phyloP scores from a whole-genome alignment of 2,888 invertebrate genomes.

The Sminthurides aquaticus region DNA sequence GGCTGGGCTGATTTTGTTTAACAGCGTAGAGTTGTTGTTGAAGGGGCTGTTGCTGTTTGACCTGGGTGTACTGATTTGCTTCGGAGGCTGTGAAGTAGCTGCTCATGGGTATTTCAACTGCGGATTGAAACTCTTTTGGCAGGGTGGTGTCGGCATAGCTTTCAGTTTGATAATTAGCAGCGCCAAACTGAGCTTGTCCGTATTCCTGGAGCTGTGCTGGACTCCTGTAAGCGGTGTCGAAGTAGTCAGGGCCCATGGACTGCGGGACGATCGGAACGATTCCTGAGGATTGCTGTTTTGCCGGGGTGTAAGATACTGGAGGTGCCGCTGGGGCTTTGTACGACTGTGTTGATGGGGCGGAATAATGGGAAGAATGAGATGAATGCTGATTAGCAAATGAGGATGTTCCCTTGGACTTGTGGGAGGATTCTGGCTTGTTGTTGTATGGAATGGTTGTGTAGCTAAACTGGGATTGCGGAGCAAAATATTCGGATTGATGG shows the following conservation, averaged over 20 bases:
- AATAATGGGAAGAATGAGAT: too few species aligned
- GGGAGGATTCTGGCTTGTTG: too few species aligned
- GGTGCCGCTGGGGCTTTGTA: neutral
- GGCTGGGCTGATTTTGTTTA: slow-evolving; percentile 12
- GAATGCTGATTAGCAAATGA: too few species aligned
- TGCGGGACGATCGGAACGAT: slow-evolving; percentile 27
- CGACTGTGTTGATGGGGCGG: slow-evolving; percentile 8
- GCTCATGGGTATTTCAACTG: too few species aligned
- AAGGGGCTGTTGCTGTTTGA: slow-evolving; percentile 20
- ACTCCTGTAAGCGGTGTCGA: slow-evolving; percentile 30
- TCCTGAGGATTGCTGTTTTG: neutral
- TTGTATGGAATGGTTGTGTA: too few species aligned
- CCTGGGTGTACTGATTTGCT: neutral
- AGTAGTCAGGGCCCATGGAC: slow-evolving; percentile 32
- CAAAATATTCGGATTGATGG: too few species aligned
- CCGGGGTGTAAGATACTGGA: neutral
- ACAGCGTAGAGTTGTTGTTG: slow-evolving; percentile 29
- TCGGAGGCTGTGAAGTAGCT: neutral
- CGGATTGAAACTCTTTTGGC: too few species aligned
- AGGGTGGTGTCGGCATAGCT: neutral
- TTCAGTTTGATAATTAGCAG: neutral
- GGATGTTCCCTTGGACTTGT: too few species aligned
- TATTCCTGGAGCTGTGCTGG: neutral
- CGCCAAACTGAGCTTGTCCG: too few species aligned
- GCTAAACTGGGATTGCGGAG: too few species aligned